Evolutionary conservation across 2,113 vertebrate species (phyloP).

Genomic region (Pontoporia blainvillei): DNA sequence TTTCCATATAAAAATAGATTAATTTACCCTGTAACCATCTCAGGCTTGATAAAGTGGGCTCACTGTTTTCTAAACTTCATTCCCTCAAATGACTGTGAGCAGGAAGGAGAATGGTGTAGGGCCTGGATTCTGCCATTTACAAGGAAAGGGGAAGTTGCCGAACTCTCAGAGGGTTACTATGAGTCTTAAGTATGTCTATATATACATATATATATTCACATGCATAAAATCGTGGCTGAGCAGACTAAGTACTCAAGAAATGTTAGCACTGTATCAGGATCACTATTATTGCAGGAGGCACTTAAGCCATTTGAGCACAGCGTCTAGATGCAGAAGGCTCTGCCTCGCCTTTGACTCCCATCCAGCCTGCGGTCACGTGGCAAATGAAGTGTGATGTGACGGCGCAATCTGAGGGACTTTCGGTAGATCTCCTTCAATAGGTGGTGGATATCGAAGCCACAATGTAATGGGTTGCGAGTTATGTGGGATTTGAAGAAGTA

Average conservation of each 20-base stretch:
- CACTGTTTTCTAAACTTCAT: background rate
- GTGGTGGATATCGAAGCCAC: background rate
- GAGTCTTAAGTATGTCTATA: background rate
- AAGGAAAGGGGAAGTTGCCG: background rate
- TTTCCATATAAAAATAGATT: background rate
- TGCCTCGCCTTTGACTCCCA: background rate
- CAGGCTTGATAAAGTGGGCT: background rate
- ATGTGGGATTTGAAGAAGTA: background rate
- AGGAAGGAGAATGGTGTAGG: background rate
- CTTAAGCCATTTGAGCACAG: background rate
- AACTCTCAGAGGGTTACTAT: background rate
- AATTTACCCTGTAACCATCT: background rate
- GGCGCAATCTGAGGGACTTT: background rate
- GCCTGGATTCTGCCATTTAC: background rate
- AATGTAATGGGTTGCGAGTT: background rate
- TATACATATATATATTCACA: too few species aligned
- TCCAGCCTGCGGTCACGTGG: background rate
- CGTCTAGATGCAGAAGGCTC: background rate
- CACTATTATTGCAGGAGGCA: background rate
- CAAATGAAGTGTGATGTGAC: background rate
- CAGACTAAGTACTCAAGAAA: background rate
- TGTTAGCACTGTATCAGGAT: background rate
- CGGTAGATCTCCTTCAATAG: background rate
- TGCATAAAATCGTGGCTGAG: background rate
- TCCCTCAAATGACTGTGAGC: background rate